phyloP scores from a whole-genome alignment of 2,797 vertebrate species.

The Australoheros facetus region DNA sequence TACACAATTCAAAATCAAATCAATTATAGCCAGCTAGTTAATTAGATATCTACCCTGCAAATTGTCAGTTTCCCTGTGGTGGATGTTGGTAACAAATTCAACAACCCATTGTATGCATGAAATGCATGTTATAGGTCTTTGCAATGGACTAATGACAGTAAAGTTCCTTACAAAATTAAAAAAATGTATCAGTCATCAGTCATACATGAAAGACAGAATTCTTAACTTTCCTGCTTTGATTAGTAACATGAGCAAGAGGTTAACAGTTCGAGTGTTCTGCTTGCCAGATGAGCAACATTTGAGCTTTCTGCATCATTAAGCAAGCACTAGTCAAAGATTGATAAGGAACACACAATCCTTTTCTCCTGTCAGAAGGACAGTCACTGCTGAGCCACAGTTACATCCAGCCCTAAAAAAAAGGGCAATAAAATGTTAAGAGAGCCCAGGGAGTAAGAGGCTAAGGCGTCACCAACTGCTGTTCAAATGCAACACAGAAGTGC shows the following conservation, averaged over 20 bases:
- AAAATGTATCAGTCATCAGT: neutral
- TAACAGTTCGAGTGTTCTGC: constrained; percentile 15
- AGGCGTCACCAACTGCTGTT: constrained; percentile 24
- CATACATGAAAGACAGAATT: neutral
- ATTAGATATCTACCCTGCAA: neutral
- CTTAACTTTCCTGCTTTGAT: constrained; percentile 9
- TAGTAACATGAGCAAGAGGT: constrained; percentile 44
- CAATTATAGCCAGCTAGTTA: neutral
- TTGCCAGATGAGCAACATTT: constrained; percentile 53
- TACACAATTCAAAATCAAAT: neutral
- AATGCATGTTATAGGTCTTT: neutral
- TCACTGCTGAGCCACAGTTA: constrained; percentile 22
- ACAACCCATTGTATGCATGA: neutral
- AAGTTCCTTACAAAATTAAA: neutral
- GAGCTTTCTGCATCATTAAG: constrained; percentile 69
- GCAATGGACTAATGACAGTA: neutral
- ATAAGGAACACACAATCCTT: constrained; percentile 63
- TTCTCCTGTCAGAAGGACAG: constrained; percentile 31
- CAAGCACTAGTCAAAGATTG: constrained; percentile 64
- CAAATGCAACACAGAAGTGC: constrained; percentile 40
- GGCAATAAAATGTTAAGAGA: constrained; percentile 64
- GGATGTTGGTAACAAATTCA: neutral
- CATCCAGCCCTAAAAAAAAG: constrained; percentile 42
- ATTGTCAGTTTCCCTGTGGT: neutral
- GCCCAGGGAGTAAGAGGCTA: constrained; percentile 11